Evolutionary conservation across 2,113 vertebrate species (phyloP), one percentile per base, ranked within the genome.

Genomic region (Callopanchax toddi): DNA sequence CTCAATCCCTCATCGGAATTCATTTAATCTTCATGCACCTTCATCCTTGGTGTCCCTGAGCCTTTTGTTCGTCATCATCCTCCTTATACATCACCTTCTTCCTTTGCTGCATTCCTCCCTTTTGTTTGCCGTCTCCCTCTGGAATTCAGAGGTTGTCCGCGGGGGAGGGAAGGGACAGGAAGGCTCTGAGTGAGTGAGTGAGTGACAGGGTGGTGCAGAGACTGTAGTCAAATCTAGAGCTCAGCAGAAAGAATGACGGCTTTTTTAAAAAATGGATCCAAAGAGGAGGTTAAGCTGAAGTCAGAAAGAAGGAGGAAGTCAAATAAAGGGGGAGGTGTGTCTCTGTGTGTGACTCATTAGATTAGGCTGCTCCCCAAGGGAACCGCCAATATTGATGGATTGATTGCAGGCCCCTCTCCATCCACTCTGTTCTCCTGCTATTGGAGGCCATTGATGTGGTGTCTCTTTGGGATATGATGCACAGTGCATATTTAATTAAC

Each of bases 331-430:
- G 62, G 78, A 72, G 83, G 72, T 73, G 62, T 73, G 58, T 50
- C 70, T 46, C 25, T 51, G 71, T 60, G 61, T 65, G 75, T 60
- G 60, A 64, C 60, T 83, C 85, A 89, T 91, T 87, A 84, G 81
- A 86, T 91, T 83, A 84, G 84, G 63, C 81, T 3, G 63, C 78
- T 82, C 78, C 85, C 86, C 26, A 21, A 79, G 85, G 78, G 55
- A 77, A 54, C 56, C 10, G 76, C 61, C 68, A 53, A 78, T 86
- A 89, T 91, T 91, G 88, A 91, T 89, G 67, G 85, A 88, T 89
- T 89, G 88, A 89, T 89, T 86, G 85, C 74, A 71, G 70, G 55
- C 76, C 67, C 83, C 80, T 73, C 84, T 86, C 85, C 53, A 21
- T 84, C 70, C 74, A 77, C 74, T 78, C 68, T 44, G 70, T 56